phyloP scores from a whole-genome alignment of 2,797 vertebrate genomes.

The Lepus townsendii region DNA sequence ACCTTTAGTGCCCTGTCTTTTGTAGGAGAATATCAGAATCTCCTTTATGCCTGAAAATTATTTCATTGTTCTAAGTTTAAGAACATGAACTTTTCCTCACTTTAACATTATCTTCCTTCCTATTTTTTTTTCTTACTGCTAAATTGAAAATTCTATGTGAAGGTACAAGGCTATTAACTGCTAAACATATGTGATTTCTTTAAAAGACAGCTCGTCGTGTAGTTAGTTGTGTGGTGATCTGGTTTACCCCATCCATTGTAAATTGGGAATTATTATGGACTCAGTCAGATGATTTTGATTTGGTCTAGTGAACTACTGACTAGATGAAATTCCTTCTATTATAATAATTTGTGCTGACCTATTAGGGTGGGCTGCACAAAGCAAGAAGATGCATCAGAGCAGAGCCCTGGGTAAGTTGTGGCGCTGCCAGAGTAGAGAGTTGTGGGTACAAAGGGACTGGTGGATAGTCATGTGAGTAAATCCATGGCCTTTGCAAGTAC shows the following conservation, averaged over 20 bases:
- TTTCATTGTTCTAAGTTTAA: constrained; percentile 7
- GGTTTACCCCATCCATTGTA: not conserved
- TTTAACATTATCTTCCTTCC: not conserved
- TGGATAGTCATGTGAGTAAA: not conserved
- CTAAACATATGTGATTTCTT: not conserved
- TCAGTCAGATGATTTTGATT: not conserved
- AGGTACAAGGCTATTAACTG: not conserved
- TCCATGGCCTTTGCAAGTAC: not conserved
- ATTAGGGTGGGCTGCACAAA: not conserved
- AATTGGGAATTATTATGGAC: not conserved
- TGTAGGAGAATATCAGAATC: not conserved
- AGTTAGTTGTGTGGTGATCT: not conserved
- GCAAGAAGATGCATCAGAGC: not conserved
- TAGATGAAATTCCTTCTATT: not conserved
- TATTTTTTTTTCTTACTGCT: not conserved
- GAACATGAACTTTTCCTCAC: not conserved
- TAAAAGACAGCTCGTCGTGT: not conserved
- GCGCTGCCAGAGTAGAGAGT: accelerated
- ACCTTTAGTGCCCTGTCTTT: constrained; percentile 3
- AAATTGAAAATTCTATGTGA: not conserved
- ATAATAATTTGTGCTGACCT: not conserved
- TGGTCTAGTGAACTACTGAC: not conserved
- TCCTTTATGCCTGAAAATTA: not conserved
- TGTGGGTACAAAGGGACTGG: accelerated
- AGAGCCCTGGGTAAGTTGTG: not conserved